Base-by-base conservation (phyloP, 2,888 invertebrate species). In the Lobophora halterata region DNA sequence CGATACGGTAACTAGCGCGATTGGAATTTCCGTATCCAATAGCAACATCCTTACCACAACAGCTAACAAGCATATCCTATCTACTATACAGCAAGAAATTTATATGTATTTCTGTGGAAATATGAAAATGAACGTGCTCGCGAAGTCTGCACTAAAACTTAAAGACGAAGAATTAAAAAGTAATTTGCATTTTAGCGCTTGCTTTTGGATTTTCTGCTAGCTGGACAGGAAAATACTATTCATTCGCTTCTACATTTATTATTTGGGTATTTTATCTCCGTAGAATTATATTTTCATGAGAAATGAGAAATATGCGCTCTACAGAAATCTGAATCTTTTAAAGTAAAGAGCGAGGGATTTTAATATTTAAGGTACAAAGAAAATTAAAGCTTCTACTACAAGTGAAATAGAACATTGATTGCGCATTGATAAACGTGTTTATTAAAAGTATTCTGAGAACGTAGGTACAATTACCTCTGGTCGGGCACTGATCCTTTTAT, bases 11-110 rank as follows among this genome's bases (percentile, higher is more conserved):
- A 44, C 27, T 42, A 27, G 34, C 35, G 39, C 43, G 45, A 45
- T 46, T 38, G 46, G 43, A 34, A 36, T 48, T 52, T 40, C 47
- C 47, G 49, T 51, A 42, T 40, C 47, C 47, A 49, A 45, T 48
- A 35, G 49, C 43, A 46, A 44, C 46, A 47, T 31, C 28, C 27
- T 28, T 24, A 20, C 26, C 36, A 52, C 52, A 49, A 42, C 51
- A 46, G 27, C 33, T 14, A 38, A 30, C 28, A 26, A 35, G 32
- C 21, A 18, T 21, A 32, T 7, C 20, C 39, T 29, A 37, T 41
- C 20, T 27, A 7, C 5, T 21, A 37, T n/a, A 27, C 31, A 31
- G 25, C 14, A 14, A 14, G 7, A 26, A 39, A 48, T 33, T 32
- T 29, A 43, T 27, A 38, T 44, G 21, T 33, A 36, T 39, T 21